Conservation (phyloP, 2,797 vertebrate species). For the Schizopygopsis malacanthus region DNA sequence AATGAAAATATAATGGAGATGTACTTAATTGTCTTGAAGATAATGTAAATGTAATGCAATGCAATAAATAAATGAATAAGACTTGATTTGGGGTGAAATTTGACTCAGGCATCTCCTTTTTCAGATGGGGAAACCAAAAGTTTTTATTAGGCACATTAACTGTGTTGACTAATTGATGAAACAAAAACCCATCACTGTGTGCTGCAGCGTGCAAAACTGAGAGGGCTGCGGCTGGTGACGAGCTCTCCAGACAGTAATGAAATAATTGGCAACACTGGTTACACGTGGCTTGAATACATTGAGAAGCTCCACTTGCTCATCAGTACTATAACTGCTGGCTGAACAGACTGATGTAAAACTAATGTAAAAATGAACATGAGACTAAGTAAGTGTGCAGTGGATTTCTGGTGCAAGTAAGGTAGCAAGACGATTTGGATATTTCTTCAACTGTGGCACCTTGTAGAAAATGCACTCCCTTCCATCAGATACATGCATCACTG, state of each 20-base stretch:
- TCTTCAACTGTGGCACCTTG: neutral
- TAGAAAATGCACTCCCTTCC: neutral
- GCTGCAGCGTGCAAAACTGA: constrained; percentile 41
- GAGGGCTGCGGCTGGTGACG: constrained; percentile 51
- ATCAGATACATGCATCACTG: neutral
- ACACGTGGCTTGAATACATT: constrained; percentile 49
- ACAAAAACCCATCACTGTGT: constrained; percentile 57
- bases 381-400: neutral
- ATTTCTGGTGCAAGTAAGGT: neutral
- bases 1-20: neutral
- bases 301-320: constrained; percentile 37
- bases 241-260: constrained; percentile 73
- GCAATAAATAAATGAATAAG: neutral
- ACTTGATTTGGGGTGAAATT: neutral
- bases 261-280: constrained; percentile 75
- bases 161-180: constrained; percentile 82
- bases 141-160: constrained; percentile 71
- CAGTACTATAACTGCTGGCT: constrained; percentile 63
- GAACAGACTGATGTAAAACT: constrained; percentile 47
- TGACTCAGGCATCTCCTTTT: neutral
- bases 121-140: constrained; percentile 3
- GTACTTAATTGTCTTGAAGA: neutral
- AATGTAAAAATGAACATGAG: constrained; percentile 7
- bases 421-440: neutral
- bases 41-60: neutral